Evolutionary conservation across 2,888 invertebrate species (phyloP), one percentile per base, ranked within the genome.

Genomic region (Zygothrica quintamaculata): DNA sequence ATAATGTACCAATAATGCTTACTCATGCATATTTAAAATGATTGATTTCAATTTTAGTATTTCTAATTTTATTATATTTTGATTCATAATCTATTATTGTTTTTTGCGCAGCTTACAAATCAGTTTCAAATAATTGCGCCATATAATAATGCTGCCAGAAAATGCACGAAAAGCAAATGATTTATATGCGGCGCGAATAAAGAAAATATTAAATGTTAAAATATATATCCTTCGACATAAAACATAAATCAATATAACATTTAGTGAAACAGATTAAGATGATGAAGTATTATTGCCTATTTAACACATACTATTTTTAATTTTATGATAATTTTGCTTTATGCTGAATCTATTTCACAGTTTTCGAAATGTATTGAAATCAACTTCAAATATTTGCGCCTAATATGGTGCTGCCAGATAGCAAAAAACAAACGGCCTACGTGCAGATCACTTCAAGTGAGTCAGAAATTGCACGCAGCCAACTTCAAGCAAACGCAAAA

Each of bases 1-100:
- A 73, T 72, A 65, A 57, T 51, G 42, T 12, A 36, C 48, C 46
- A 56, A 44, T 60, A 6, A 34, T 62, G 51, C 39, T 65, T 55
- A 69, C 40, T 73, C 73, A 69, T 60, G 40, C 11, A n/a, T 9
- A 18, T 13, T 61, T 51, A 42, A 36, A 15, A 36, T 65, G 51
- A 65, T 65, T 50, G 52, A 60, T 70, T 48, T 62, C 5, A 18
- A n/a, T 22, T 62, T 12, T 5, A 33, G 15, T 46, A 37, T 52
- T 52, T 16, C 29, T 67, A 61, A 25, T 3, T 7, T 50, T 42
- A 43, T 36, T 43, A 46, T n/a, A 26, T 26, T 37, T 34, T 42
- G 50, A 65, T 51, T 59, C 31, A 51, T 11, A 39, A 33, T 33
- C 48, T 64, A 65, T 73, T 68, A 65, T 46, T n/a, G 25, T 42